Conservation (phyloP, 2,888 invertebrate species). For the Empis livida region DNA sequence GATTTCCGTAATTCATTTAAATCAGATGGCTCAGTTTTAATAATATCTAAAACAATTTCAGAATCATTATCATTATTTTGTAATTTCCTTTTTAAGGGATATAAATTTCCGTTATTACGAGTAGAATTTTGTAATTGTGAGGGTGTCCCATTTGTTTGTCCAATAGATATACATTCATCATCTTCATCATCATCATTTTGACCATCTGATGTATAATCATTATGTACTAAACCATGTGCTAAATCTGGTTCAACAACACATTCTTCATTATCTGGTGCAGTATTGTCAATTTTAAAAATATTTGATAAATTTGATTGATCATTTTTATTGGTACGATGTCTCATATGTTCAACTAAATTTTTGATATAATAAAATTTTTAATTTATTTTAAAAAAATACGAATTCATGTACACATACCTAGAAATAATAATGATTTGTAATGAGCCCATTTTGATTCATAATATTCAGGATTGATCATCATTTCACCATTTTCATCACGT, state of each 20-base stretch:
- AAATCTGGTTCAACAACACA: constrained; percentile 33
- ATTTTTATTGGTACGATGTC: constrained; percentile 30
- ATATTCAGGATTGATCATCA: constrained; percentile 30
- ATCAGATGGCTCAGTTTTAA: too few relatives aligned
- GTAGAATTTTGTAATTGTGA: neutral
- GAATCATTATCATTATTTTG: neutral
- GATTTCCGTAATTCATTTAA: too few relatives aligned
- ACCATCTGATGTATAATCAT: constrained; percentile 12
- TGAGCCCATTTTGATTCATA: constrained; percentile 36
- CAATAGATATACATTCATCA: constrained; percentile 5
- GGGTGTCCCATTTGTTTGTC: too few relatives aligned
- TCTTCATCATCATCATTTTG: constrained; percentile 16
- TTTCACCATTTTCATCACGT: constrained; percentile 30
- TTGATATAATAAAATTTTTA: neutral
- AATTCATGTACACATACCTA: constrained; percentile 23
- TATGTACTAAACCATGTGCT: constrained; percentile 30
- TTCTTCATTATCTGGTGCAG: constrained; percentile 20
- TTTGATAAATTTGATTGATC: constrained; percentile 24
- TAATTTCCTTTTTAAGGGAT: constrained; percentile 1
- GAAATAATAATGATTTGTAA: constrained; percentile 31
- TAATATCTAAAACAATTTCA: constrained; percentile 2
- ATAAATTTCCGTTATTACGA: neutral
- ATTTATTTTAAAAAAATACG: neutral
- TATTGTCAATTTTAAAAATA: constrained; percentile 17
- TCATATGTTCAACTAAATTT: constrained; percentile 32